Conservation (phyloP, 2,113 vertebrate genomes). For the Ochotona curzoniae region DNA sequence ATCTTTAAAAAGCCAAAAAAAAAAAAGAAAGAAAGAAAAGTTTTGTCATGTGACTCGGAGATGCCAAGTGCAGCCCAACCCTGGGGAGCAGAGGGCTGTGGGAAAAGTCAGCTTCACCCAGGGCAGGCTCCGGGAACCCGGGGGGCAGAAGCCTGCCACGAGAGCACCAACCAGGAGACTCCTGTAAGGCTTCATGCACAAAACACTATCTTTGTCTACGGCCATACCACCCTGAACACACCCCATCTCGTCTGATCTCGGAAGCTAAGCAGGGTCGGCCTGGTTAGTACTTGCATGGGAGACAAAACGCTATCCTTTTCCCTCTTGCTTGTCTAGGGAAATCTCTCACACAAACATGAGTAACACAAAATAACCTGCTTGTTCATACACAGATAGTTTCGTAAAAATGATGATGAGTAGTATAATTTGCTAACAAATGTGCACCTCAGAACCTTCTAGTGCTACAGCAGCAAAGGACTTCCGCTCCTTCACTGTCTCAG, state of each 20-base stretch:
- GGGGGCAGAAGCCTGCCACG: too few relatives aligned
- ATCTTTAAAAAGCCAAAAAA: too few relatives aligned
- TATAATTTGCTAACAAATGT: background rate
- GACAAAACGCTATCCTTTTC: background rate
- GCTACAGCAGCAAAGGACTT: too few relatives aligned
- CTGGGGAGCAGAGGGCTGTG: background rate
- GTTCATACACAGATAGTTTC: background rate
- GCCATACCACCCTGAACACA: too few relatives aligned
- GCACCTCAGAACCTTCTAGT: too few relatives aligned
- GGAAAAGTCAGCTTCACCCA: fast-evolving
- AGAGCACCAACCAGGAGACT: too few relatives aligned
- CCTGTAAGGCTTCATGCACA: background rate
- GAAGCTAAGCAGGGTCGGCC: too few relatives aligned
- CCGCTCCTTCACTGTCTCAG: too few relatives aligned
- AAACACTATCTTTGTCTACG: too few relatives aligned
- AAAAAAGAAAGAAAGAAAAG: background rate
- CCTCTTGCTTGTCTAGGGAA: background rate
- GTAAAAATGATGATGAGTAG: background rate
- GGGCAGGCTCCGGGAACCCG: too few relatives aligned
- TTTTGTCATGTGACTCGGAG: background rate
- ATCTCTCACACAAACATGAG: background rate
- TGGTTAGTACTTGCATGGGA: background rate
- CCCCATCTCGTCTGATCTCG: too few relatives aligned
- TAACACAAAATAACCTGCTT: conserved; percentile 7
- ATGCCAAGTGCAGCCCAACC: background rate